These are phyloP conservation scores for Drosophila tani DNA, from an alignment of 1,140 invertebrate species.

Conservation along the genomic window DNA sequence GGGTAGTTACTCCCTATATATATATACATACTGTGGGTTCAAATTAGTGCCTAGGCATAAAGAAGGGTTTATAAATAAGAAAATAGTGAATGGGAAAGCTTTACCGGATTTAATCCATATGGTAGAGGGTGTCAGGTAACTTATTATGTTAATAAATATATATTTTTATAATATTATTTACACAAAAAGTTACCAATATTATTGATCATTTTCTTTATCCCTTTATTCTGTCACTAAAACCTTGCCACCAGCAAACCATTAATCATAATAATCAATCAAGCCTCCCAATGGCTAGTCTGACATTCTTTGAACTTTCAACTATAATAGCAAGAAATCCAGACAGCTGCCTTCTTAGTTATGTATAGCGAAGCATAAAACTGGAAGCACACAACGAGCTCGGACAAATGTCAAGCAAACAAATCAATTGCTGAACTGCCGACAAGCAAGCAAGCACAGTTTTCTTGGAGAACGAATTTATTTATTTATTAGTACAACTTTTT, in stretches of 20 bases:
- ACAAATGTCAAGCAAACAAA: slow-evolving; percentile 42
- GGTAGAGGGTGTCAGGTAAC: background rate
- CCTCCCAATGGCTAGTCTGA: background rate
- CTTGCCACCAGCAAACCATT: background rate
- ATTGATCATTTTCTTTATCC: background rate
- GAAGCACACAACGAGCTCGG: background rate
- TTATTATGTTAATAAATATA: background rate
- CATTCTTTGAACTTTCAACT: slow-evolving; percentile 24
- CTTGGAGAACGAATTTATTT: slow-evolving; percentile 24
- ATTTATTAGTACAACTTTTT: slow-evolving; percentile 27
- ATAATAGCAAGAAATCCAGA: background rate
- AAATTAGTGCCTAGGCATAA: background rate
- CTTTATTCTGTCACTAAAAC: background rate
- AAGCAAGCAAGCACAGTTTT: background rate
- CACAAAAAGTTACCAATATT: too few relatives aligned
- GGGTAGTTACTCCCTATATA: slow-evolving; percentile 24
- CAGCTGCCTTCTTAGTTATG: slow-evolving; percentile 41
- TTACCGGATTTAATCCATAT: background rate
- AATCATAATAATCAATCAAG: slow-evolving; percentile 33
- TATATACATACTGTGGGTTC: background rate
- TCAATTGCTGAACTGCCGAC: slow-evolving; percentile 44
- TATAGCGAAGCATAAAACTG: slow-evolving; percentile 5
- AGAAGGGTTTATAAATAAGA: slow-evolving; percentile 3
- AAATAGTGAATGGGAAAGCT: background rate
- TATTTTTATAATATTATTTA: background rate